Conservation (phyloP, 2,113 vertebrate genomes). For the Erythrocercus mccallii region DNA sequence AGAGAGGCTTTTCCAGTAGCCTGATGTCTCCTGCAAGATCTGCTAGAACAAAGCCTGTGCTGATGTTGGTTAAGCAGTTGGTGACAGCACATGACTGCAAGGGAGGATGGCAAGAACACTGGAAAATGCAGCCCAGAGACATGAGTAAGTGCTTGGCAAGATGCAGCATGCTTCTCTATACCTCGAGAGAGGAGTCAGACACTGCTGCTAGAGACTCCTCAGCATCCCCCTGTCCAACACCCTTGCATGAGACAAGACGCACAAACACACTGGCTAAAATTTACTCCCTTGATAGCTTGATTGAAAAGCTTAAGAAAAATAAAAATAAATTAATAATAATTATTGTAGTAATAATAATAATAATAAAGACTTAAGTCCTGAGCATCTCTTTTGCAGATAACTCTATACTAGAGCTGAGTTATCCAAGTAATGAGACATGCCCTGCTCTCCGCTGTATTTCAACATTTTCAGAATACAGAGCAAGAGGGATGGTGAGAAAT, state of each 20-base stretch:
- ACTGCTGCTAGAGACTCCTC: background rate
- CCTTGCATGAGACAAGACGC: background rate
- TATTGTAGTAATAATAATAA: background rate
- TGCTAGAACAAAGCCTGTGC: background rate
- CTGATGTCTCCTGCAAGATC: background rate
- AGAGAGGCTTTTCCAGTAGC: background rate
- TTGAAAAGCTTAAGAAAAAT: background rate
- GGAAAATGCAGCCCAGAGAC: slow-evolving; percentile 8
- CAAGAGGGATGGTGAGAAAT: background rate
- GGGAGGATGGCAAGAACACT: background rate
- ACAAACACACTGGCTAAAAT: background rate
- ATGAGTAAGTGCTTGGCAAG: background rate
- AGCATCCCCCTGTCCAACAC: background rate
- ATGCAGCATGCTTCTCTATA: background rate
- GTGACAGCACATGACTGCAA: background rate
- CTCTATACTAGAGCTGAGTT: background rate
- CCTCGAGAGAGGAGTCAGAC: background rate
- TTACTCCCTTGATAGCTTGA: background rate
- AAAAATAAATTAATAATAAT: background rate
- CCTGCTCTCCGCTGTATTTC: background rate
- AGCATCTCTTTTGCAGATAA: background rate
- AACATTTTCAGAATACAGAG: background rate
- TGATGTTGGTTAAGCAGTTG: background rate
- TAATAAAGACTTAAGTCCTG: background rate
- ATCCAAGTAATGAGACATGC: background rate